Base-by-base conservation (phyloP, 1,140 invertebrate genomes). In the Aphidius gifuensis region DNA sequence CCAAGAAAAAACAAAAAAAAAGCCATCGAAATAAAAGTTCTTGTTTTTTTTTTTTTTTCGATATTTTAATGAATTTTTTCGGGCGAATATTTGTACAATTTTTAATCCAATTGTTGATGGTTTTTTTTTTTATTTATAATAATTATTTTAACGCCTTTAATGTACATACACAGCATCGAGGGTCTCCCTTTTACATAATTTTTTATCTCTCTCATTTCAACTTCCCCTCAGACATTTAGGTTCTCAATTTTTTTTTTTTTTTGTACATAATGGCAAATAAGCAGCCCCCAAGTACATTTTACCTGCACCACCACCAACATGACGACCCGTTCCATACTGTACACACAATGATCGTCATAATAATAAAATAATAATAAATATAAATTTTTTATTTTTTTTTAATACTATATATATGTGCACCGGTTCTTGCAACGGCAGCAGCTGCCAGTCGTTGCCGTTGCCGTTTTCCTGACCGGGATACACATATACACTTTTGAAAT, bases 181-280 rank as follows among this genome's bases (percentile, higher is more conserved):
- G 4, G 23, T 0, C 23, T 32, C 64, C 60, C 66, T 67, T 64
- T 56, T 63, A 62, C 67, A n/a, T n/a, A 64, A 67, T 64, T 61
- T 55, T 46, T 42, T 55, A n/a, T 60, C n/a, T 53, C 58, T 23
- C 39, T 42, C 58, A 43, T 46, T 50, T 46, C 47, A 32, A 32
- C 58, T 50, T 46, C 47, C 58, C 49, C 47, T 62, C 53, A 32
- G 23, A 32, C 4, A 32, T 32, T 32, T 50, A 23, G 16, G 42
- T 58, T 47, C 48, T 32, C 5, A 16, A n/a, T n/a, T n/a, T 42
- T 46, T 9, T 11, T 23, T 21, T 53, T 39, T 48, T 39, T 40
- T 51, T 47, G 48, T 21, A 11, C 16, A 51, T 48, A 50, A 50
- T 40, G 45, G 32, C 32, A 47, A 38, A 62, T 39, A 32, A 40